Evolutionary conservation across 2,113 vertebrate species (phyloP).

Genomic region (Eonycteris spelaea): DNA sequence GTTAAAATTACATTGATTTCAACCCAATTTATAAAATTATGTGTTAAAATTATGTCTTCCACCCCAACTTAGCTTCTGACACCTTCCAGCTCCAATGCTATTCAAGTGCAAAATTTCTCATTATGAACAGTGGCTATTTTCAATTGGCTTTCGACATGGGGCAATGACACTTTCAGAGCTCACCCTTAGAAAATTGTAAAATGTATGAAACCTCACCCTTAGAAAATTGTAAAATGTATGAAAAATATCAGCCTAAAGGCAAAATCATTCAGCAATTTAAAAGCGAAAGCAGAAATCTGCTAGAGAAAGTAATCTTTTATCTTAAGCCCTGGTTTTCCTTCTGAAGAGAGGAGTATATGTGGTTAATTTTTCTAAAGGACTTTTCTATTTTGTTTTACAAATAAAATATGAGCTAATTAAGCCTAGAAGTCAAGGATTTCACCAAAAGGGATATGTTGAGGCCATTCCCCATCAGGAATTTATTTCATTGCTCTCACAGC

Average conservation of each 20-base stretch:
- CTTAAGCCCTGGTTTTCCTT: background rate
- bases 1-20: background rate
- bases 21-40: background rate
- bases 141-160: background rate
- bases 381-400: slow-evolving; percentile 39
- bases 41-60: background rate
- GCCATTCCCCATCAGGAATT: background rate
- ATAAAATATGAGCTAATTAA: slow-evolving; percentile 28
- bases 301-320: background rate
- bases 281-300: background rate
- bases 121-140: background rate
- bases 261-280: background rate
- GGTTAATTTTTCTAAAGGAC: slow-evolving; percentile 6
- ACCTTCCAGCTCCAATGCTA: background rate
- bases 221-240: background rate
- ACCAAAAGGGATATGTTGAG: background rate
- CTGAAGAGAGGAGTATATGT: background rate
- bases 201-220: background rate
- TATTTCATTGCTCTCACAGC: background rate
- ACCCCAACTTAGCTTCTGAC: background rate
- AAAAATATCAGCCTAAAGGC: background rate
- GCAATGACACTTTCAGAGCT: background rate
- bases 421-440: background rate
- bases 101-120: background rate
- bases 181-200: background rate